These are phyloP conservation scores for Molanna angustata DNA, from an alignment of 2,888 invertebrate species.

Conservation along the genomic window DNA sequence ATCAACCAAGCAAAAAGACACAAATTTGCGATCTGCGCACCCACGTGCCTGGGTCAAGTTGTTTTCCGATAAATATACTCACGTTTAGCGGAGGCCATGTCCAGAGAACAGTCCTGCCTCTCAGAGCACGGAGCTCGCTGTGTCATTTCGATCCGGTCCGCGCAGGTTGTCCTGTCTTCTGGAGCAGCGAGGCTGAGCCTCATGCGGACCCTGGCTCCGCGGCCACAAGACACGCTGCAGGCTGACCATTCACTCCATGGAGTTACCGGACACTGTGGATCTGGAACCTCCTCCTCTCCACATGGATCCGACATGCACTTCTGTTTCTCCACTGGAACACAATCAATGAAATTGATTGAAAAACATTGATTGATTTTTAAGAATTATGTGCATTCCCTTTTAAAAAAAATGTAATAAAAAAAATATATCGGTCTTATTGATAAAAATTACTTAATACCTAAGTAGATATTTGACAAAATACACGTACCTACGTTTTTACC, in stretches of 20 bases:
- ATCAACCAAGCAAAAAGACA: no score
- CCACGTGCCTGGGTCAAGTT: no score
- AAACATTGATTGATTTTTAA: no score
- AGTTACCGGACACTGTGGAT: slow-evolving; percentile 73
- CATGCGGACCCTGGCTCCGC: slow-evolving; percentile 71
- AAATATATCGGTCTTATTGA: no score
- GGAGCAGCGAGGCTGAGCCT: slow-evolving; percentile 68
- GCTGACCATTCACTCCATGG: slow-evolving; percentile 92
- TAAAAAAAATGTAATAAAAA: no score
- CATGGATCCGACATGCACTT: slow-evolving; percentile 76
- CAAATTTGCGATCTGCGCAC: no score
- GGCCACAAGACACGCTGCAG: slow-evolving; percentile 85
- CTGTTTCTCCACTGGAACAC: slow-evolving; percentile 66
- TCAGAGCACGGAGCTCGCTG: slow-evolving; percentile 73
- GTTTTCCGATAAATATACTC: slow-evolving; percentile 36
- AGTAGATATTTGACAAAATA: no score
- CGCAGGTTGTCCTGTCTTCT: slow-evolving; percentile 63
- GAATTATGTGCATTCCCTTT: no score
- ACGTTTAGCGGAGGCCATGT: slow-evolving; percentile 77
- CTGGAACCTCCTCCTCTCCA: slow-evolving; percentile 51
- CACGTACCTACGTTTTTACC: no score
- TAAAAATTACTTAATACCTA: no score
- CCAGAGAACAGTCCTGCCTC: slow-evolving; percentile 66
- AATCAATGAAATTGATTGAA: no score
- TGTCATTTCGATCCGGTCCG: slow-evolving; percentile 64